Evolutionary conservation across 2,888 invertebrate genomes (phyloP).

Genomic region (Philaethria dido): DNA sequence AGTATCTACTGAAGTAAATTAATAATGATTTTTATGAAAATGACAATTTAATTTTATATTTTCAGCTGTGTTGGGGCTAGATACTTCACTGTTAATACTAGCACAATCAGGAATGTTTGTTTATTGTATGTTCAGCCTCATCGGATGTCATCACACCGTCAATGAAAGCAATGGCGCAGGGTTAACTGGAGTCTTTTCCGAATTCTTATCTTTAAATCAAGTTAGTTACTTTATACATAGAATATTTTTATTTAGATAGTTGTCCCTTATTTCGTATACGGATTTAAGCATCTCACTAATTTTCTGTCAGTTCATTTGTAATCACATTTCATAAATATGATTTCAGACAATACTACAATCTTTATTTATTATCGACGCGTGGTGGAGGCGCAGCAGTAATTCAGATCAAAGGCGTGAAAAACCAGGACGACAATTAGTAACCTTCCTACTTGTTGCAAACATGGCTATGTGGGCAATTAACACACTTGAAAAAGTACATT

Average conservation of each 20-base stretch:
- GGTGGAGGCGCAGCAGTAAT: constrained; percentile 89
- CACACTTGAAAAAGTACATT: constrained; percentile 86
- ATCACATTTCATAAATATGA: background rate
- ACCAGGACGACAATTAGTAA: constrained; percentile 93
- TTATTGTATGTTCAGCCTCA: constrained; percentile 93
- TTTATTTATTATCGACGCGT: constrained; percentile 89
- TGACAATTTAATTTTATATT: background rate
- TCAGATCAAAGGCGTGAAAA: constrained; percentile 88
- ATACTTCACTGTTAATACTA: constrained; percentile 91
- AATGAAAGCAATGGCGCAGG: constrained; percentile 81
- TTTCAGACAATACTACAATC: constrained; percentile 89
- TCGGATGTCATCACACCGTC: constrained; percentile 88
- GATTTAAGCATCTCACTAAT: too few species aligned
- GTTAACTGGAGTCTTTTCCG: constrained; percentile 87
- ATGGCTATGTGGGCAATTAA: constrained; percentile 95
- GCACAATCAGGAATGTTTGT: constrained; percentile 95
- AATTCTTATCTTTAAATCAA: constrained; percentile 89
- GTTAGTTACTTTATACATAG: constrained; percentile 51
- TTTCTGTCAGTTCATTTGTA: background rate
- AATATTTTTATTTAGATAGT: too few species aligned
- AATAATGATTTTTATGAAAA: background rate
- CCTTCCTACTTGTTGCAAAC: constrained; percentile 91
- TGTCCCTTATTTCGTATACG: too few species aligned
- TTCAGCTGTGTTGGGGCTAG: constrained; percentile 83
- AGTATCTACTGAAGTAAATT: background rate